Conservation (phyloP, 2,888 invertebrate genomes). For the Rhopalosiphum nymphaeae region DNA sequence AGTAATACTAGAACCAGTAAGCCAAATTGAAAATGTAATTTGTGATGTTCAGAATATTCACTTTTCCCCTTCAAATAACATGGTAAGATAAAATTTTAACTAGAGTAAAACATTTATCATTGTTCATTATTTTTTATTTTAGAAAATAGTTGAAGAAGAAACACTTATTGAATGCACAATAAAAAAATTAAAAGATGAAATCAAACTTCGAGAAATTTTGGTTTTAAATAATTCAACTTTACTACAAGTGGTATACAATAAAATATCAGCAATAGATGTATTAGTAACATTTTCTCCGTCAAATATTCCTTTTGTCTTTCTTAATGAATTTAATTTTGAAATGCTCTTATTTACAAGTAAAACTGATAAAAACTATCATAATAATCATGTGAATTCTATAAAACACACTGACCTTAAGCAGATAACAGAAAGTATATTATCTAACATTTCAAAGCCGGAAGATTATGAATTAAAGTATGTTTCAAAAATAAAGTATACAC, state of each 20-base stretch:
- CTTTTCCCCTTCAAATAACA: constrained; percentile 11
- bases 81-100: neutral
- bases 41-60: constrained; percentile 14
- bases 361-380: neutral
- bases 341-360: constrained; percentile 6
- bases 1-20: constrained; percentile 25
- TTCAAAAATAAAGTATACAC: neutral
- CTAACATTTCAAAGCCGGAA: neutral
- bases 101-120: neutral
- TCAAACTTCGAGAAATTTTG: neutral
- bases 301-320: constrained; percentile 31
- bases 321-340: constrained; percentile 48
- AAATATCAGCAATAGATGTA: constrained; percentile 5
- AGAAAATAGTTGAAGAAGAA: constrained; percentile 20
- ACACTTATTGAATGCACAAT: neutral
- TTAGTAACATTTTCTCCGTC: constrained; percentile 35
- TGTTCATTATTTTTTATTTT: constrained; percentile 15
- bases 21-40: constrained; percentile 11
- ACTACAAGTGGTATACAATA: constrained; percentile 16
- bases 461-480: constrained; percentile 47
- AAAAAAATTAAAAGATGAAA: constrained; percentile 48
- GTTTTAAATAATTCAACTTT: constrained; percentile 45
- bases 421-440: neutral
- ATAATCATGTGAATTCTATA: neutral
- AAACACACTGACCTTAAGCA: neutral